Base-by-base conservation (phyloP, 2,113 vertebrate species). In the Odocoileus hemionus region DNA sequence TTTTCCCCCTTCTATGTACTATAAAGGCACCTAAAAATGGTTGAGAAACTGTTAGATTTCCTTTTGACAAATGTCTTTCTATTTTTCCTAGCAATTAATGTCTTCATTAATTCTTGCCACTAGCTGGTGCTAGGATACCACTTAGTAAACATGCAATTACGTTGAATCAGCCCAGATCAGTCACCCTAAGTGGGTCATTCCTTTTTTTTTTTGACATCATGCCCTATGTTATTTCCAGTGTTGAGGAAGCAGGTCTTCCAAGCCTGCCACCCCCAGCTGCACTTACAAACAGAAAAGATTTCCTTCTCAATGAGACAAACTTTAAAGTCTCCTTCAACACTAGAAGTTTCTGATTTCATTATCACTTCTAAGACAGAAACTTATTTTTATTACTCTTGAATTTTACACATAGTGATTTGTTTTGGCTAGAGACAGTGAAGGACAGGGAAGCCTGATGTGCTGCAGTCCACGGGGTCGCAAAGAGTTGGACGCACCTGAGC, bases 61-160 rank as follows among this genome's bases (percentile, higher is more conserved):
- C 95, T 64, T 78, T 0, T 83, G 91, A 50, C 2, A 19, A 85
- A 50, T 30, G 3, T 3, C 2, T 16, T 15, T 84, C 45, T 60
- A 57, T 95, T 91, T 96, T 74, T 33, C 61, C 25, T 95, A 30
- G 86, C 91, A 58, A 64, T 39, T 55, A 91, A 86, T 33, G 57
- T 67, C 54, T 95, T 96, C 94, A 57, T 96, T 93, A 43, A 76
- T 97, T 98, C 74, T 96, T 60, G 86, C 98, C 98, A 98, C 98
- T 99, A 98, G 99, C 96, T 98, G 99, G 98, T 97, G 98, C 98
- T 98, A 98, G 88, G 97, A 36, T 89, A 97, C 98, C 98, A 26
- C 45, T 94, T 70, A 94, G 92, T 10, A 91, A 96, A 85, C 30
- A 19, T 54, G 85, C 54, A 2, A 58, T 60, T 14, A 5, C 7